Evolutionary conservation across 2,113 vertebrate species (phyloP).

Genomic region (Halichoeres trimaculatus): DNA sequence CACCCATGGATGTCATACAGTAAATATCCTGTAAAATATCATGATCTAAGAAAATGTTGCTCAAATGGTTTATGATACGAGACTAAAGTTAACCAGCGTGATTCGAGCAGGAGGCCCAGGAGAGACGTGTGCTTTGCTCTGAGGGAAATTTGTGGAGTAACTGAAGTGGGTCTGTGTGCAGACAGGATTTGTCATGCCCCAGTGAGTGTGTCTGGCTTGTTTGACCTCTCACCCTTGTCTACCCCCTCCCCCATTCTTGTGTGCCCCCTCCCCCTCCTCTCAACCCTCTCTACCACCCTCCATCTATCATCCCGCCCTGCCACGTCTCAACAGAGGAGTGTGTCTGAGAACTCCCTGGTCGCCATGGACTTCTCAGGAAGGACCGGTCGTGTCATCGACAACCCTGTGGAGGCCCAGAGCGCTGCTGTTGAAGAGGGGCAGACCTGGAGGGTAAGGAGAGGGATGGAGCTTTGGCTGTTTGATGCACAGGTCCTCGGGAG

Average conservation of each 20-base stretch:
- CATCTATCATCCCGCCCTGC: constrained; percentile 14
- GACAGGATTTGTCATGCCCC: constrained; percentile 80
- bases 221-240: constrained; percentile 73
- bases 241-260: constrained; percentile 17
- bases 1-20: not conserved
- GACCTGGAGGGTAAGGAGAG: constrained; percentile 91
- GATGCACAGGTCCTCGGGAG: not conserved
- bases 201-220: constrained; percentile 78
- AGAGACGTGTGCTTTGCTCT: constrained; percentile 47
- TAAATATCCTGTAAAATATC: not conserved
- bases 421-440: constrained; percentile 97
- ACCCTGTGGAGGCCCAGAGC: constrained; percentile 94
- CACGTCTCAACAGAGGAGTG: constrained; percentile 88
- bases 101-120: constrained; percentile 27
- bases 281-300: constrained; percentile 5
- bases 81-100: not conserved
- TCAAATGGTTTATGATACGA: not conserved
- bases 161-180: constrained; percentile 73
- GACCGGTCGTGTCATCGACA: constrained; percentile 96
- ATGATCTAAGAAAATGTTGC: not conserved
- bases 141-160: constrained; percentile 45
- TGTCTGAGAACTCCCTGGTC: constrained; percentile 97
- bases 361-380: constrained; percentile 99
- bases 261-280: constrained; percentile 9
- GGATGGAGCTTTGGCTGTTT: not conserved